phyloP scores from a whole-genome alignment of 2,113 vertebrate genomes.

The Microcebus tavaratra region DNA sequence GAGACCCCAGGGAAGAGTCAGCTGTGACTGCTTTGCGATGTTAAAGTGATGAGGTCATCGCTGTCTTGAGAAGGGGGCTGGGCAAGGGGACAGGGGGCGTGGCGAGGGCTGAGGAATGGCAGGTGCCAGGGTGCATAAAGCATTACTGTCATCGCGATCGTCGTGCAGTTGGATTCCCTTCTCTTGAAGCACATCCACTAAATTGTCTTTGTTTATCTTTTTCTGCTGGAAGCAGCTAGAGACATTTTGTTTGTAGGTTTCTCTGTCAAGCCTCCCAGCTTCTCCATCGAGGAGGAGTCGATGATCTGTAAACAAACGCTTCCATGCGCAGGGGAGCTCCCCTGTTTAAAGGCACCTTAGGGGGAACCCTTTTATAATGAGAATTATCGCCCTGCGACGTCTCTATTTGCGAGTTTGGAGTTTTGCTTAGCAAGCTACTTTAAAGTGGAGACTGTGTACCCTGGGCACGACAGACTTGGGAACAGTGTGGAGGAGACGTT shows the following conservation, averaged over 20 bases:
- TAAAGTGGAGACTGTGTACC: not conserved
- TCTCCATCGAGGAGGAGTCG: constrained; percentile 38
- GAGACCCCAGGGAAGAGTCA: not conserved
- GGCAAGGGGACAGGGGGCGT: rapidly evolving
- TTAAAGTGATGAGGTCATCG: rapidly evolving
- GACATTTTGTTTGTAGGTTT: constrained; percentile 18
- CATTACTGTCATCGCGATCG: rapidly evolving
- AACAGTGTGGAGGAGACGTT: not conserved
- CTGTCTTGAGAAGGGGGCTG: not conserved
- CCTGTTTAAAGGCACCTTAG: constrained; percentile 58
- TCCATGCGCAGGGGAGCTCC: not conserved
- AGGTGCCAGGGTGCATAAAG: not conserved
- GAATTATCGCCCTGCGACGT: constrained; percentile 55
- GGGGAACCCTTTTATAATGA: constrained; percentile 62
- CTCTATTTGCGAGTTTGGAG: not conserved
- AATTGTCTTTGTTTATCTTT: constrained; percentile 13
- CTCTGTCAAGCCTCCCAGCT: constrained; percentile 51
- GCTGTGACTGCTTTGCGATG: not conserved
- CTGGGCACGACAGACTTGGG: not conserved
- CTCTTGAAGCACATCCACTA: not conserved
- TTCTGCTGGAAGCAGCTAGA: constrained; percentile 17
- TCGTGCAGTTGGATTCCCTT: not conserved
- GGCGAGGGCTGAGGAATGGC: not conserved
- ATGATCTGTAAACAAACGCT: constrained; percentile 65
- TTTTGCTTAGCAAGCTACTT: constrained; percentile 45